Conservation (phyloP, 2,888 invertebrate genomes). For the Rotaria magnacalcarata region DNA sequence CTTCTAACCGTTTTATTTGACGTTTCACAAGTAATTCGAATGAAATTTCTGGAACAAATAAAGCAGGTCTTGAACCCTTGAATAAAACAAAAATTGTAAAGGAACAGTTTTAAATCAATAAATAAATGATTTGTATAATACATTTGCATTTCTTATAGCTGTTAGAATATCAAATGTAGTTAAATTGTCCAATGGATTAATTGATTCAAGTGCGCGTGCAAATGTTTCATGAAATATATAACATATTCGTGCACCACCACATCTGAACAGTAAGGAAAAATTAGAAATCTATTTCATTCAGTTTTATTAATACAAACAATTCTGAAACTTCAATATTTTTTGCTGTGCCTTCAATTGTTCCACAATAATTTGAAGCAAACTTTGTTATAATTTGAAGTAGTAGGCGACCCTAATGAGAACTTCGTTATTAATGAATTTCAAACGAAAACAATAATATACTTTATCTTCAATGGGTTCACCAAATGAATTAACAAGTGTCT, state of each 20-base stretch:
- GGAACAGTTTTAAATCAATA: not conserved
- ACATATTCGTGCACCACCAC: slow-evolving; percentile 97
- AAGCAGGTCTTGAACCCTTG: slow-evolving; percentile 63
- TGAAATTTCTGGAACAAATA: slow-evolving; percentile 72
- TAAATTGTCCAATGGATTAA: slow-evolving; percentile 85
- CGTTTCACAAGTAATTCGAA: slow-evolving; percentile 95
- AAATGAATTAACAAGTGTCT: slow-evolving; percentile 86
- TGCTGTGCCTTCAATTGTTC: slow-evolving; percentile 94
- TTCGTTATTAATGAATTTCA: too few relatives aligned
- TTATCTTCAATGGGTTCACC: slow-evolving; percentile 94
- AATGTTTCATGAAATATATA: slow-evolving; percentile 99
- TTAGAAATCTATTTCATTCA: too few relatives aligned
- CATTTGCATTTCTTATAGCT: slow-evolving; percentile 96
- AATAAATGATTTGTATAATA: slow-evolving; percentile 49
- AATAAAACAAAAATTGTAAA: slow-evolving; percentile 33
- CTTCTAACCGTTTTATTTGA: slow-evolving; percentile 89
- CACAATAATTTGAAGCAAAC: slow-evolving; percentile 94
- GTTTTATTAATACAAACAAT: slow-evolving; percentile 62
- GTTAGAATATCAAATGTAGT: slow-evolving; percentile 93
- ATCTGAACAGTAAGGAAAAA: slow-evolving; percentile 57
- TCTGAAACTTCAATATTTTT: slow-evolving; percentile 96
- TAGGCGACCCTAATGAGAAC: slow-evolving; percentile 71
- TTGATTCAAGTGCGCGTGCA: slow-evolving; percentile 83
- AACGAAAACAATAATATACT: slow-evolving; percentile 48
- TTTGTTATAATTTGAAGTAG: slow-evolving; percentile 95